Percentiles rank a stretch among this genome's conserved stretches.
phyloP scores from a whole-genome alignment of 2,797 vertebrate genomes.

The Muraenolepis orangiensis region DNA sequence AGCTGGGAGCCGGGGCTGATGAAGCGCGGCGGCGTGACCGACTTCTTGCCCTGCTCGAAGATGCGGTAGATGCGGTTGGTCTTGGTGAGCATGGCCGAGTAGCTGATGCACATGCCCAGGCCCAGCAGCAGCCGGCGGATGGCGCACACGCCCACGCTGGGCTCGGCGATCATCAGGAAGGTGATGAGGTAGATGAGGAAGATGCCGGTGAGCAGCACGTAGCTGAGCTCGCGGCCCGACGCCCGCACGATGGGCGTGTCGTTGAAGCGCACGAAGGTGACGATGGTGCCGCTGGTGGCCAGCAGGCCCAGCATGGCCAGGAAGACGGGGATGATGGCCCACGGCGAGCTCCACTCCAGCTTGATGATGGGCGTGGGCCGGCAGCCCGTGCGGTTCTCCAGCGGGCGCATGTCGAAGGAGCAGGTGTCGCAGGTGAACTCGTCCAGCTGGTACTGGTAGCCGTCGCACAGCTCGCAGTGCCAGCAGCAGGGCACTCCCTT shows the following conservation, averaged over 20 bases:
- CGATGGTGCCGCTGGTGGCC: slow-evolving; percentile 76
- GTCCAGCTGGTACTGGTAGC: slow-evolving; percentile 91
- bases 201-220: slow-evolving; percentile 91
- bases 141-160: slow-evolving; percentile 74
- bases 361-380: slow-evolving; percentile 83
- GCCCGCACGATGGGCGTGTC: slow-evolving; percentile 89
- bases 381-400: slow-evolving; percentile 81
- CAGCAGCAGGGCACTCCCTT: slow-evolving; percentile 97
- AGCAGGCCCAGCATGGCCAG: slow-evolving; percentile 82
- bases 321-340: slow-evolving; percentile 85
- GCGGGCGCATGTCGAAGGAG: slow-evolving; percentile 80
- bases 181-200: slow-evolving; percentile 88
- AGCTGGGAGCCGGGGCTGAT: slow-evolving; percentile 90
- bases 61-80: slow-evolving; percentile 98
- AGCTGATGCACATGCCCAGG: slow-evolving; percentile 96
- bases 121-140: slow-evolving; percentile 84
- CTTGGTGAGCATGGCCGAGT: slow-evolving; percentile 94
- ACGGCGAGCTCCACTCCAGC: slow-evolving; percentile 86
- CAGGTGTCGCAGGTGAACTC: slow-evolving; percentile 83
- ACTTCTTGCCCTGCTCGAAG: slow-evolving; percentile 96
- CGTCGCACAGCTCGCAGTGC: slow-evolving; percentile 95
- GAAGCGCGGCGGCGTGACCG: slow-evolving; percentile 85
- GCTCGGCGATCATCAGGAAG: slow-evolving; percentile 88
- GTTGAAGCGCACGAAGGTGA: slow-evolving; percentile 82
- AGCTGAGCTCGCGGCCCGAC: slow-evolving; percentile 91